These are phyloP conservation scores for Coenonympha arcania DNA, from an alignment of 2,888 invertebrate species.

Conservation along the genomic window DNA sequence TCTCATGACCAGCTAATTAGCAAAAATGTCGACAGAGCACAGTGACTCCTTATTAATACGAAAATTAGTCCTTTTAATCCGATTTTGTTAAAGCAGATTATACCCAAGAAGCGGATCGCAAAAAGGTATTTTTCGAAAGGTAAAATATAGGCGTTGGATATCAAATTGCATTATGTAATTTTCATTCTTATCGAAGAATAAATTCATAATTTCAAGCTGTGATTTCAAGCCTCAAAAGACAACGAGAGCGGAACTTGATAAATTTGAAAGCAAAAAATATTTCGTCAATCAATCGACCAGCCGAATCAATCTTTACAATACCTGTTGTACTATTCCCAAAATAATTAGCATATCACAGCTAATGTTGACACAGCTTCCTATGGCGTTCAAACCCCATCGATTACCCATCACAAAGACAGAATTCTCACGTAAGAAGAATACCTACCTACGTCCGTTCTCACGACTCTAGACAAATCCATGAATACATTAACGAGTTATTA, in stretches of 20 bases:
- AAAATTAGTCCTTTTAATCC: conserved; percentile 1
- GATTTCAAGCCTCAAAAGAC: no score
- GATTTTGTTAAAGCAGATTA: not conserved
- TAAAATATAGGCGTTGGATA: no score
- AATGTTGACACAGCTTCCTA: conserved; percentile 71
- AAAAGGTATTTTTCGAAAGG: no score
- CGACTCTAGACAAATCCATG: conserved; percentile 49
- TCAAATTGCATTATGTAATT: no score
- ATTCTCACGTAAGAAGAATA: conserved; percentile 51
- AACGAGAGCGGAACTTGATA: no score
- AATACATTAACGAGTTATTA: conserved; percentile 57
- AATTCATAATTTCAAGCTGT: no score
- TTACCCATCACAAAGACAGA: conserved; percentile 49
- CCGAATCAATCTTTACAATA: not conserved
- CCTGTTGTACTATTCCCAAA: conserved; percentile 22
- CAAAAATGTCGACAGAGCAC: conserved; percentile 2
- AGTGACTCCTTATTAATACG: conserved; percentile 4
- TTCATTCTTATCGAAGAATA: no score
- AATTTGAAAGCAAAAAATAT: no score
- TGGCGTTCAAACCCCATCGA: conserved; percentile 61
- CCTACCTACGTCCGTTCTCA: conserved; percentile 45
- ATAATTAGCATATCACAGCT: conserved; percentile 58
- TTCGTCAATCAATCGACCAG: not conserved
- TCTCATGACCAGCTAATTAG: conserved; percentile 3
- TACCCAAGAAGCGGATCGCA: no score